These are phyloP conservation scores for Cynaeus angustus DNA, from an alignment of 2,888 invertebrate genomes.

Conservation along the genomic window DNA sequence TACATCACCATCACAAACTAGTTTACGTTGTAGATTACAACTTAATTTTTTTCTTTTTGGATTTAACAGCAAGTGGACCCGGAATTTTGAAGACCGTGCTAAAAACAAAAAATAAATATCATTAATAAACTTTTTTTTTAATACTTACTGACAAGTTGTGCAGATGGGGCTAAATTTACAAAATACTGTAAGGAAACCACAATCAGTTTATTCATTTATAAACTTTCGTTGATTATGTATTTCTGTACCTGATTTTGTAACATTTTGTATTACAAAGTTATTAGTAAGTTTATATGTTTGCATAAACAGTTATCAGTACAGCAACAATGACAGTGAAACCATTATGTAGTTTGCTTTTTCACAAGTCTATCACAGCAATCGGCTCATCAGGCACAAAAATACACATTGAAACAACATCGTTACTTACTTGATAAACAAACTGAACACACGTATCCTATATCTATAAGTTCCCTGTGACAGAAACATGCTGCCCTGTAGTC, in stretches of 20 bases:
- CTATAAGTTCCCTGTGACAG: conserved; percentile 95
- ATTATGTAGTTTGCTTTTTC: no score
- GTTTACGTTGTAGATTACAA: conserved; percentile 61
- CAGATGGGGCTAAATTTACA: conserved; percentile 98
- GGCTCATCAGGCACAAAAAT: no score
- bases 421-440: conserved; percentile 93
- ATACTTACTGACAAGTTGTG: conserved; percentile 96
- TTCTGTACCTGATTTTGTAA: no score
- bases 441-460: conserved; percentile 98
- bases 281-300: no score
- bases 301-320: no score
- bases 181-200: conserved; percentile 83
- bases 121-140: conserved; percentile 20
- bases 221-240: no score
- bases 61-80: conserved; percentile 84
- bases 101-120: conserved; percentile 59
- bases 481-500: conserved; percentile 99
- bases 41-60: conserved; percentile 88
- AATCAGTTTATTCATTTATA: no score
- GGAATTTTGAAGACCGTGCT: conserved; percentile 94
- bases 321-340: no score
- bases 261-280: no score
- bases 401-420: no score
- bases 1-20: neutral
- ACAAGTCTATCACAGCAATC: no score